A percentile compares a stretch with the other conserved stretches of the same genome.
phyloP scores from a whole-genome alignment of 2,888 invertebrate genomes.

The Drosophila pegasa region DNA sequence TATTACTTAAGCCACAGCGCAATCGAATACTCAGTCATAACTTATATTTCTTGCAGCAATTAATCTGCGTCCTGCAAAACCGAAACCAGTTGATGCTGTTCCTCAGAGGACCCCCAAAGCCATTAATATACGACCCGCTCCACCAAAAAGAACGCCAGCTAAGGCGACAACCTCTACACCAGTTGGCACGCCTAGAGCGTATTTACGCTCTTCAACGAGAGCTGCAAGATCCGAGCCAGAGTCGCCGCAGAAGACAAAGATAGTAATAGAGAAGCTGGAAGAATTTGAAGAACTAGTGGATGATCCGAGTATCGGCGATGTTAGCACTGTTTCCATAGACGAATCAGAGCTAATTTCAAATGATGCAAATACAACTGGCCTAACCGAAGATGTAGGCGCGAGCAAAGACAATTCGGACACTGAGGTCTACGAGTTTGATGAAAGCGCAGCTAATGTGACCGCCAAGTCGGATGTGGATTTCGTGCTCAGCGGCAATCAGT shows the following conservation, averaged over 20 bases:
- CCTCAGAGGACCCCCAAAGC: slow-evolving; percentile 83
- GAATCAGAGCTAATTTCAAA: slow-evolving; percentile 6
- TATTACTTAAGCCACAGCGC: not conserved
- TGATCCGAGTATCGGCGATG: slow-evolving; percentile 37
- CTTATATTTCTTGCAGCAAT: slow-evolving; percentile 41
- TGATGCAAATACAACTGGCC: not conserved
- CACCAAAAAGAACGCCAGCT: slow-evolving; percentile 32
- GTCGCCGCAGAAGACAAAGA: not conserved
- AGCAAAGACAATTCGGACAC: slow-evolving; percentile 25
- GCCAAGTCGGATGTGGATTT: slow-evolving; percentile 45
- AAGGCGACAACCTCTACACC: slow-evolving; percentile 12
- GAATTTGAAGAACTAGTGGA: slow-evolving; percentile 57
- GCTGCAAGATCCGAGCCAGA: slow-evolving; percentile 4
- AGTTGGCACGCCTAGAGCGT: slow-evolving; percentile 12
- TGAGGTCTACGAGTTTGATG: slow-evolving; percentile 68
- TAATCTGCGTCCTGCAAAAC: slow-evolving; percentile 62
- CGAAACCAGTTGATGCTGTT: slow-evolving; percentile 5
- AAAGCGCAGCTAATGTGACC: slow-evolving; percentile 27
- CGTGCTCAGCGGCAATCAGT: slow-evolving; percentile 43
- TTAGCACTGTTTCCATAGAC: not conserved
- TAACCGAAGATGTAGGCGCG: slow-evolving; percentile 5
- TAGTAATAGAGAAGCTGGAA: slow-evolving; percentile 16
- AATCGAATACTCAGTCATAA: not conserved
- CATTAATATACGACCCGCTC: slow-evolving; percentile 51
- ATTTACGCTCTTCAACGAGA: slow-evolving; percentile 36